phyloP scores from a whole-genome alignment of 2,113 vertebrate genomes.

The Morone saxatilis region DNA sequence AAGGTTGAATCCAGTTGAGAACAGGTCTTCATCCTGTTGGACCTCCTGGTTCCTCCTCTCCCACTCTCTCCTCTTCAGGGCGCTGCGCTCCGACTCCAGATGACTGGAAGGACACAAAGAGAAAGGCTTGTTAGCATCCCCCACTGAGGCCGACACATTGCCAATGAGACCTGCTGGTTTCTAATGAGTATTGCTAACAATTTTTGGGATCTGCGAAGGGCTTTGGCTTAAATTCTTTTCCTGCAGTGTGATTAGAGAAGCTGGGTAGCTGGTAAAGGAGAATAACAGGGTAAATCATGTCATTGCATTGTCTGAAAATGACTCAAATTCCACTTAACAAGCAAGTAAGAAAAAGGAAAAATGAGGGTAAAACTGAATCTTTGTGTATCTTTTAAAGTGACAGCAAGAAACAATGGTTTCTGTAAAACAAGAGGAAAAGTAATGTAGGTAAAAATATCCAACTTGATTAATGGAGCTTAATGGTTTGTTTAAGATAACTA shows the following conservation, averaged over 20 bases:
- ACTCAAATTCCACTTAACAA: conserved; percentile 9
- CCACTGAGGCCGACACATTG: conserved; percentile 1
- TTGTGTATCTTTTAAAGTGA: not conserved
- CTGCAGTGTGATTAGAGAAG: conserved; percentile 21
- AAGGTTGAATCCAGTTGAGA: conserved; percentile 97
- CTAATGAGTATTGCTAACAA: conserved; percentile 44
- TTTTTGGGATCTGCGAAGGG: conserved; percentile 22
- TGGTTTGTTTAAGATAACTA: not conserved
- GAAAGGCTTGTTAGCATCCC: conserved; percentile 47
- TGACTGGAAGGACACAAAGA: conserved; percentile 86
- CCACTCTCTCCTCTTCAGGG: conserved; percentile 97
- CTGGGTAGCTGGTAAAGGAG: not conserved
- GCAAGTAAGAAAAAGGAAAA: not conserved
- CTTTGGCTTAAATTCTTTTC: conserved; percentile 15
- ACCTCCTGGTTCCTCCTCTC: conserved; percentile 97
- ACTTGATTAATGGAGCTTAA: not conserved
- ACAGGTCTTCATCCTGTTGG: conserved; percentile 97
- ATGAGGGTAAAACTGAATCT: not conserved
- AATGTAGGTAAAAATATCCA: not conserved
- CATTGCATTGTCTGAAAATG: conserved; percentile 8
- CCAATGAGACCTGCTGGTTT: conserved; percentile 6
- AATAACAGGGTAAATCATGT: conserved; percentile 7
- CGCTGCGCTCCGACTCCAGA: conserved; percentile 95
- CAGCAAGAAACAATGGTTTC: not conserved
- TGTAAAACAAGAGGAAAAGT: not conserved